A percentile compares a stretch with the other conserved stretches of the same genome.
These are phyloP conservation scores for Onychostruthus taczanowskii DNA, from an alignment of 2,113 vertebrate genomes.

Conservation along the genomic window DNA sequence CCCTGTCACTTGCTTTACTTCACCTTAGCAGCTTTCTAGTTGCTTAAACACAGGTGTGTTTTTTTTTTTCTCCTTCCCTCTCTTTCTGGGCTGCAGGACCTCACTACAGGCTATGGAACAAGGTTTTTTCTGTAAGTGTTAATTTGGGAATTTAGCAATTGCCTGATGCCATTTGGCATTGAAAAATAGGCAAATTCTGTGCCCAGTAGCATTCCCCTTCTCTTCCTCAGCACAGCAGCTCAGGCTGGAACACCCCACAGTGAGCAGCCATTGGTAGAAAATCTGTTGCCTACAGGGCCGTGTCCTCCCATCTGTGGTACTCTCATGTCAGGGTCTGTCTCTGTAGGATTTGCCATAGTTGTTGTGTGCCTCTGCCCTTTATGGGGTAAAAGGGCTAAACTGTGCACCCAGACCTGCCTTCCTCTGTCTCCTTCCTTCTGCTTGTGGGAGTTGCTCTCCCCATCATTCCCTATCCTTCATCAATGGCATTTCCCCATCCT, in stretches of 20 bases:
- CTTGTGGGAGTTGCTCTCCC: background rate
- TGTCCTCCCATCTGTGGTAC: background rate
- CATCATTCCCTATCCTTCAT: too few relatives aligned
- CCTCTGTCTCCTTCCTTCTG: background rate
- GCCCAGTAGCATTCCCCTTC: background rate
- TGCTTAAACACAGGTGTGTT: background rate
- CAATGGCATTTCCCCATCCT: background rate
- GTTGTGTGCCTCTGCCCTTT: background rate
- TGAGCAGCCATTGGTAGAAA: background rate
- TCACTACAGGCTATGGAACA: background rate
- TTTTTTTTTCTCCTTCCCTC: fast-evolving
- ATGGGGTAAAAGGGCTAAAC: background rate
- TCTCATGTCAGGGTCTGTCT: background rate
- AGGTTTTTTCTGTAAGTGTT: background rate
- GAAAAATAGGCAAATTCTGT: background rate
- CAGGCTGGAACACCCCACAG: background rate
- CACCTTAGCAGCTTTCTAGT: background rate
- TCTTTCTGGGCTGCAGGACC: background rate
- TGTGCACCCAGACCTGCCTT: background rate
- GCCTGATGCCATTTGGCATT: background rate
- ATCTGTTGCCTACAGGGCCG: background rate
- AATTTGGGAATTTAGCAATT: background rate
- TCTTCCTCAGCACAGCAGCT: background rate
- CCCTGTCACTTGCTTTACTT: background rate
- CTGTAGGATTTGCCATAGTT: background rate